A percentile compares a stretch with the other conserved stretches of the same genome.
Evolutionary conservation across 2,797 vertebrate genomes (phyloP).

Genomic region (Chromis chromis): DNA sequence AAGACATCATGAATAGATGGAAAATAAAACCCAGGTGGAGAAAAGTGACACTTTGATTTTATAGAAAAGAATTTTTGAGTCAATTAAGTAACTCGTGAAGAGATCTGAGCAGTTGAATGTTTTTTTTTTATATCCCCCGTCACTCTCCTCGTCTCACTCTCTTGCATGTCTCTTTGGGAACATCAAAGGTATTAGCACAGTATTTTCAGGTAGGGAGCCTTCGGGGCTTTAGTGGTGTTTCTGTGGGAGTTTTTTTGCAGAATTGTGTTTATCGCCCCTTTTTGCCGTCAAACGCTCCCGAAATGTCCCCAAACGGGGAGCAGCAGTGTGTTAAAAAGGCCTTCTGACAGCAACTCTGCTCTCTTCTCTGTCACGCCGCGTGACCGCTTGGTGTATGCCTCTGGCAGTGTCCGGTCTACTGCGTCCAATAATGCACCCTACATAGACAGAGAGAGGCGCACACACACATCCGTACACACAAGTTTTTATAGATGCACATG

Average conservation of each 20-base stretch:
- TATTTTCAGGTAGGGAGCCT: conserved; percentile 75
- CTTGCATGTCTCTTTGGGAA: conserved; percentile 67
- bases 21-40: neutral
- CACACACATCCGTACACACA: conserved; percentile 19
- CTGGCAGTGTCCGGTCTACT: conserved; percentile 78
- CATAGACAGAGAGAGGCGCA: conserved; percentile 59
- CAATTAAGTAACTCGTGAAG: conserved; percentile 39
- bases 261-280: conserved; percentile 72
- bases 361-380: conserved; percentile 73
- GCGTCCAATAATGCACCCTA: conserved; percentile 74
- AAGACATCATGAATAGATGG: neutral
- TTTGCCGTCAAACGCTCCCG: conserved; percentile 66
- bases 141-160: conserved; percentile 39
- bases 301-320: conserved; percentile 72
- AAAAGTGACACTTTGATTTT: neutral
- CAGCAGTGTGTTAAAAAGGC: conserved; percentile 80
- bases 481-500: conserved; percentile 33
- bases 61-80: neutral
- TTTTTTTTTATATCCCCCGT: neutral
- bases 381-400: conserved; percentile 77
- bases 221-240: conserved; percentile 63
- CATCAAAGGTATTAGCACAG: conserved; percentile 72
- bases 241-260: conserved; percentile 61
- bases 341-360: conserved; percentile 80
- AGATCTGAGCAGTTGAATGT: conserved; percentile 11